These are phyloP conservation scores for Pristionchus pacificus DNA, from an alignment of 1,140 invertebrate species.

Conservation along the genomic window DNA sequence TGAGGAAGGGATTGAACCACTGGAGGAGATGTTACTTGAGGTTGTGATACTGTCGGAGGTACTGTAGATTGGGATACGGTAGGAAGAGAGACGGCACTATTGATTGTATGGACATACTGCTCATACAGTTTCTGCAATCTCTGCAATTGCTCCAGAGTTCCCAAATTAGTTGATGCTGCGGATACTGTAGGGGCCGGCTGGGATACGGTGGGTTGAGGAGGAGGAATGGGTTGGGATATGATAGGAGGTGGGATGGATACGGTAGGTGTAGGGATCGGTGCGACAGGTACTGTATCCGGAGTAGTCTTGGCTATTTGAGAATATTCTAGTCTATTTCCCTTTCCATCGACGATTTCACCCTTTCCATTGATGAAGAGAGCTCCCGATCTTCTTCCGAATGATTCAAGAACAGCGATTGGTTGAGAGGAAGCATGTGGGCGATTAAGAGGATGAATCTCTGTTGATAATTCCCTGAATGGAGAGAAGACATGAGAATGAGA, in stretches of 20 bases:
- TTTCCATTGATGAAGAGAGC: not conserved
- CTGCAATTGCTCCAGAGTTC: no score
- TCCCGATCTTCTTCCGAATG: not conserved
- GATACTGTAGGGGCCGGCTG: not conserved
- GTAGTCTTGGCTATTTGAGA: no score
- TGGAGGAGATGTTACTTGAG: not conserved
- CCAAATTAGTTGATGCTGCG: no score
- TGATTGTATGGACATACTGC: no score
- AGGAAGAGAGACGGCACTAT: no score
- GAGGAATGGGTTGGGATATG: not conserved
- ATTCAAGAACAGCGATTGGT: not conserved
- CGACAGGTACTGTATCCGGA: no score
- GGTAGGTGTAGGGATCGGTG: no score
- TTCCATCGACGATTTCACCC: not conserved
- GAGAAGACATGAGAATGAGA: not conserved
- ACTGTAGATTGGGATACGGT: no score
- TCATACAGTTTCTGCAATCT: no score
- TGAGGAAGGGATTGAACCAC: not conserved
- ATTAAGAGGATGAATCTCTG: not conserved
- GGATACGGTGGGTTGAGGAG: not conserved
- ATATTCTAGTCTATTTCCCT: not conserved
- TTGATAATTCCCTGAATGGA: not conserved
- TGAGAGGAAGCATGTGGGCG: not conserved
- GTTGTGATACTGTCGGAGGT: not conserved
- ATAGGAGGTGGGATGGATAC: not conserved